These are phyloP conservation scores for Archilochus colubris DNA, from an alignment of 2,113 vertebrate genomes.

Conservation along the genomic window DNA sequence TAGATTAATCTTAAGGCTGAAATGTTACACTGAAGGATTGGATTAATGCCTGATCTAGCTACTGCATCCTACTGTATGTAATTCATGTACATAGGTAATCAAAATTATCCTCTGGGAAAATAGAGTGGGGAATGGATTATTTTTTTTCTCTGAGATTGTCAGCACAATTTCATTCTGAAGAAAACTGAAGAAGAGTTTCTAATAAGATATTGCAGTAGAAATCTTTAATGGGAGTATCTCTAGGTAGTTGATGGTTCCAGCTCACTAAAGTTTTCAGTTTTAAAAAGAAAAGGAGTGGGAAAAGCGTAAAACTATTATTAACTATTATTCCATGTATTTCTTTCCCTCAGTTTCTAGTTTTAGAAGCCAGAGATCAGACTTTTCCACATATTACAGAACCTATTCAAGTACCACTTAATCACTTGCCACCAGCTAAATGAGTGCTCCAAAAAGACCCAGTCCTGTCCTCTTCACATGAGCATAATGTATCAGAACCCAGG, in stretches of 20 bases:
- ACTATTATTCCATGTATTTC: neutral
- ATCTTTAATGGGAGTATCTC: neutral
- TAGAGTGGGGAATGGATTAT: conserved; percentile 12
- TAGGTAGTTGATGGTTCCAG: neutral
- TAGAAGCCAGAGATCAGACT: conserved; percentile 48
- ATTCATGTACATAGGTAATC: conserved; percentile 33
- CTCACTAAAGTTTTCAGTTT: conserved; percentile 10
- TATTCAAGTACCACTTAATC: conserved; percentile 56
- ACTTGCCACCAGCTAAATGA: conserved; percentile 41
- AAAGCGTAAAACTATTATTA: conserved; percentile 7
- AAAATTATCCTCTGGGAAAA: conserved; percentile 59
- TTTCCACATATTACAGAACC: conserved; percentile 15
- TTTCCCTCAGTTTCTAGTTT: neutral
- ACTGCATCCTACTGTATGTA: conserved; percentile 35
- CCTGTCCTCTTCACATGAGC: conserved; percentile 43
- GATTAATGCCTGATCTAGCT: conserved; percentile 40
- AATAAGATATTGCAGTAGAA: neutral
- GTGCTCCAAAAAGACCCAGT: conserved; percentile 31
- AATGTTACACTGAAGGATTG: conserved; percentile 30
- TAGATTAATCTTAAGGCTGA: conserved; percentile 47
- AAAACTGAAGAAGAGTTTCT: conserved; percentile 4
- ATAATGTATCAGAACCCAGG: conserved; percentile 52
- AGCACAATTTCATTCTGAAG: conserved; percentile 30
- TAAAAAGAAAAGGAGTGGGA: neutral
- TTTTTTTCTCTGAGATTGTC: neutral